Conservation (phyloP, 1,140 invertebrate species). For the Drosophila bocki region DNA sequence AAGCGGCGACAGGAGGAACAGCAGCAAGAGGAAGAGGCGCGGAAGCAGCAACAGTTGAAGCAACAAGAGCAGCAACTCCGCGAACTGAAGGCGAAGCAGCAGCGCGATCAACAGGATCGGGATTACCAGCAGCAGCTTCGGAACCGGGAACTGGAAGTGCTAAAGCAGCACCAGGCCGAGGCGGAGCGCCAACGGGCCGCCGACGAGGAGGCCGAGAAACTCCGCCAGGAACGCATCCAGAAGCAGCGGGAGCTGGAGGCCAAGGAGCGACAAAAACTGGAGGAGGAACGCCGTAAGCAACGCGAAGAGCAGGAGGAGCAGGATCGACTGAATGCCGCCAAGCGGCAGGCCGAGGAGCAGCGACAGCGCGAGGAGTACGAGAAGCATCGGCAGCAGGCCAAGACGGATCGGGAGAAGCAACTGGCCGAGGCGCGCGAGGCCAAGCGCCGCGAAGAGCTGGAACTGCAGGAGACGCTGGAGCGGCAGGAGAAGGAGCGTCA, state of each 20-base stretch:
- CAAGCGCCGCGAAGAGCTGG: slow-evolving; percentile 64
- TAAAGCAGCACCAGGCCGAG: slow-evolving; percentile 55
- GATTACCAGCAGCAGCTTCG: slow-evolving; percentile 38
- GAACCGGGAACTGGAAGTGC: slow-evolving; percentile 42
- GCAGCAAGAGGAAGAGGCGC: slow-evolving; percentile 8
- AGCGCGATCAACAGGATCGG: slow-evolving; percentile 31
- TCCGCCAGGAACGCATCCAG: slow-evolving; percentile 53
- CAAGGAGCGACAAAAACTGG: slow-evolving; percentile 40
- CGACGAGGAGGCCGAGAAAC: slow-evolving; percentile 55
- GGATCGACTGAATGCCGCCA: slow-evolving; percentile 48
- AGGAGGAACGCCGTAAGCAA: slow-evolving; percentile 59
- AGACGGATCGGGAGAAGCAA: slow-evolving; percentile 65
- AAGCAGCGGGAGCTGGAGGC: slow-evolving; percentile 63
- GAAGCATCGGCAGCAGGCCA: slow-evolving; percentile 53
- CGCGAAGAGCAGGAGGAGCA: slow-evolving; percentile 55
- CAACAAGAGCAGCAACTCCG: slow-evolving; percentile 41
- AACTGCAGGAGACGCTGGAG: slow-evolving; percentile 54
- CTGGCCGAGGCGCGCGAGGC: slow-evolving; percentile 72
- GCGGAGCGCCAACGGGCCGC: slow-evolving; percentile 43
- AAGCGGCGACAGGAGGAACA: slow-evolving; percentile 7
- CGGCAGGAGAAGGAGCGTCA: slow-evolving; percentile 67
- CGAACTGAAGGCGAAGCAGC: slow-evolving; percentile 29
- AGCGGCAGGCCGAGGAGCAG: slow-evolving; percentile 61
- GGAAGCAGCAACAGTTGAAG: slow-evolving; percentile 14
- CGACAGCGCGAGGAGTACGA: slow-evolving; percentile 65